Evolutionary conservation across 1,140 invertebrate species (phyloP).

Genomic region (Ladona fulva): DNA sequence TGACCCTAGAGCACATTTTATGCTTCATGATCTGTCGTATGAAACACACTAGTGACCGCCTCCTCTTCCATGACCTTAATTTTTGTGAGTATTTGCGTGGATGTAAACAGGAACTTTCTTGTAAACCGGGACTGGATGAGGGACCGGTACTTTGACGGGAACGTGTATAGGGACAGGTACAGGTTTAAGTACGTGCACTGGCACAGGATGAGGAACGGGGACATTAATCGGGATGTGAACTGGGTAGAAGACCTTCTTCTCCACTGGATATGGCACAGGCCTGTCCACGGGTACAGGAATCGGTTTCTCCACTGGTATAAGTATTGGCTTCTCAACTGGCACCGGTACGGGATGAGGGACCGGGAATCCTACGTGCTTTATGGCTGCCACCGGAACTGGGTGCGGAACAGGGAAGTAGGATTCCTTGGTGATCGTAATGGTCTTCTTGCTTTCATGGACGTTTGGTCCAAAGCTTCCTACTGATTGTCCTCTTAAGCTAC

Average conservation of each 20-base stretch:
- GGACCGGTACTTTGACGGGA: too few species aligned
- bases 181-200: too few species aligned
- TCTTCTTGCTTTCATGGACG: neutral
- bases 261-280: constrained; percentile 19
- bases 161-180: too few species aligned
- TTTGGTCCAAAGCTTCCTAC: too few species aligned
- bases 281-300: constrained; percentile 12
- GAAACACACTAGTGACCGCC: too few species aligned
- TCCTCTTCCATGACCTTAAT: too few species aligned
- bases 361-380: neutral
- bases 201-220: constrained; percentile 11
- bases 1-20: too few species aligned
- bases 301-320: neutral
- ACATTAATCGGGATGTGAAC: constrained; percentile 19
- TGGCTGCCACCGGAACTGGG: neutral
- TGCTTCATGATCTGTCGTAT: too few species aligned
- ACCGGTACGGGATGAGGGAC: constrained; percentile 24
- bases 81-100: too few species aligned
- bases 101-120: too few species aligned
- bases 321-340: constrained; percentile 30
- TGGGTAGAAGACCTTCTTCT: constrained; percentile 18
- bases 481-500: neutral
- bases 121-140: too few species aligned
- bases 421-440: neutral
- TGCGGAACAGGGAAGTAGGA: neutral